Evolutionary conservation across 1,140 invertebrate species (phyloP), one percentile per base, ranked within the genome.

Genomic region (Pseudomyrmex concolor): DNA sequence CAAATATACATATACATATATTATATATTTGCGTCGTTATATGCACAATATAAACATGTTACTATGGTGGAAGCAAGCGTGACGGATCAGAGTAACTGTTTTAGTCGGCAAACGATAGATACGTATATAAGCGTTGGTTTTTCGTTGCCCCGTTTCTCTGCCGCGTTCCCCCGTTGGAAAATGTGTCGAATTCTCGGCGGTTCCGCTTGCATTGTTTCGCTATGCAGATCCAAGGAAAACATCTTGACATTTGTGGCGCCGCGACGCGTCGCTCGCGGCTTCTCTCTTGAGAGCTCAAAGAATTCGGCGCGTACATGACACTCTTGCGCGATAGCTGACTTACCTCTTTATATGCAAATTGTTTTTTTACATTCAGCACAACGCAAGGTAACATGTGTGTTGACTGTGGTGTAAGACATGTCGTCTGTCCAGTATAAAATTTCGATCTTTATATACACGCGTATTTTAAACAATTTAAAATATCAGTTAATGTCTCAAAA

Each of bases 211-310:
- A 78, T 80, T 71, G 76, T 71, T 70, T 80, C 76, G 54, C 43
- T 71, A 59, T 71, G 43, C 54, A 80, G 43, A 80, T 70, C 55
- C 66, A 80, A 71, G 76, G n/a, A 34, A 71, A 80, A 71, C 54
- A 71, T 60, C 54, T 70, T 57, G 76, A 78, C 76, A 51, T 78
- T 78, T 78, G 74, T 68, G 19, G 10, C 43, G 17, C 17, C 54
- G 66, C 66, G 63, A 57, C 15, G 10, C 54, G 17, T 48, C 54
- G 66, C 66, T 62, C 43, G 76, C 66, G 66, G 76, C 54, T 78
- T 17, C 10, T 80, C 76, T 48, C 76, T 80, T 71, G 67, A 55
- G 66, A 60, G 19, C 25, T 70, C 63, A 43, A 70, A 68, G 19
- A 59, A 78, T 19, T 45, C 48, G 2, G 25, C 7, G 15, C n/a